Base-by-base conservation (phyloP, 1,140 invertebrate species). In the Magallana angulata region DNA sequence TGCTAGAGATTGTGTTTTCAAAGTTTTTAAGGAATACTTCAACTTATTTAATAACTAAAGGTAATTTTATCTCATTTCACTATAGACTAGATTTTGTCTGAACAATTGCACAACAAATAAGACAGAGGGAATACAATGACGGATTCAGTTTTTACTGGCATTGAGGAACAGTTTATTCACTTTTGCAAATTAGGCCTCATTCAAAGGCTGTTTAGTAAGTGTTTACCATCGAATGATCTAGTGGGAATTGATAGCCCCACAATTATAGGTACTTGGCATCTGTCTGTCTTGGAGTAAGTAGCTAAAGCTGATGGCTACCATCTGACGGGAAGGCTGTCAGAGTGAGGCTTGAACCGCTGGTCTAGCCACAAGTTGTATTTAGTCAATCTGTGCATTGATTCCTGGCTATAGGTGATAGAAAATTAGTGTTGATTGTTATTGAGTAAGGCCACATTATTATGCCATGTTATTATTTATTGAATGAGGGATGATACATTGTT, bases 351-450 rank as follows among this genome's bases (percentile, higher is more conserved):
- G 36, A 48, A 48, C 5, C 36, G 36, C 36, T 48, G 36, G 36
- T 48, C 36, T 48, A 48, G 36, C 36, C 36, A 48, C 36, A 4
- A 48, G 36, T 30, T 36, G 68, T 76, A 30, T 8, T 48, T 48
- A 48, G 36, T 48, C 36, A 48, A 48, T 48, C 36, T 36, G 24
- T 76, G 8, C 14, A 62, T 62, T 62, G 24, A 76, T 76, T 5
- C 24, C 24, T 76, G 24, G 11, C 68, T 30, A 12, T 76, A 30
- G 68, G 24, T 76, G 68, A 76, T 76, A 30, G 68, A 30, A 30
- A 76, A 76, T 76, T 76, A 76, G 36, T 18, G 24, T 24, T 36
- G 68, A 76, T 76, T 76, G 68, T 76, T 76, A 76, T 24, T 68
- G 68, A 18, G 30, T 76, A 30, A 76, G 68, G 36, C 24, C 6